Conservation (phyloP, 2,113 vertebrate species). For the Plestiodon gilberti region DNA sequence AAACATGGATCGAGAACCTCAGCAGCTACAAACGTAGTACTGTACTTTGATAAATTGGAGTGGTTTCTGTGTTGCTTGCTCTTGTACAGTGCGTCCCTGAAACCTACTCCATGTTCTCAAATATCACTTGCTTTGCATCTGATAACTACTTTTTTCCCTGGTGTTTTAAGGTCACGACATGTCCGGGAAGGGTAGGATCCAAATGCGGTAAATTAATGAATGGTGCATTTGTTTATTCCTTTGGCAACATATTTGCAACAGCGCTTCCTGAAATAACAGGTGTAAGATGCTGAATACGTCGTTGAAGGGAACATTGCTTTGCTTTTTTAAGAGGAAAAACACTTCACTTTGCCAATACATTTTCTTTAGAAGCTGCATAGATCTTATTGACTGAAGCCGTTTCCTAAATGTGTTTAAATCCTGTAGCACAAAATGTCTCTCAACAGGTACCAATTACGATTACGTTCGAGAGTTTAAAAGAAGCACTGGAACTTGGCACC, state of each 20-base stretch:
- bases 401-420: fast-evolving
- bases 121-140: neutral
- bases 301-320: neutral
- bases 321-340: neutral
- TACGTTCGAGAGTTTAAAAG: constrained; percentile 96
- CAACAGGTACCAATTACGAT: constrained; percentile 90
- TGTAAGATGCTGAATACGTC: fast-evolving
- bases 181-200: neutral
- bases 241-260: fast-evolving
- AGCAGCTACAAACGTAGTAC: neutral
- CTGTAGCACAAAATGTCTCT: neutral
- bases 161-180: neutral
- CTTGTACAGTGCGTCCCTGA: neutral
- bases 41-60: neutral
- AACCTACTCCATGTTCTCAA: neutral
- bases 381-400: fast-evolving
- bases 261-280: fast-evolving
- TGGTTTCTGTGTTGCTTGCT: neutral
- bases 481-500: constrained; percentile 95
- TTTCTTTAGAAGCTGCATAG: fast-evolving
- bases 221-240: neutral
- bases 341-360: neutral
- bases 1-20: neutral
- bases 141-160: neutral
- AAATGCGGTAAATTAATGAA: neutral